Percentiles rank a stretch among this genome's conserved stretches.
phyloP scores from a whole-genome alignment of 2,888 invertebrate genomes.

The Torymus aiolomorphi region DNA sequence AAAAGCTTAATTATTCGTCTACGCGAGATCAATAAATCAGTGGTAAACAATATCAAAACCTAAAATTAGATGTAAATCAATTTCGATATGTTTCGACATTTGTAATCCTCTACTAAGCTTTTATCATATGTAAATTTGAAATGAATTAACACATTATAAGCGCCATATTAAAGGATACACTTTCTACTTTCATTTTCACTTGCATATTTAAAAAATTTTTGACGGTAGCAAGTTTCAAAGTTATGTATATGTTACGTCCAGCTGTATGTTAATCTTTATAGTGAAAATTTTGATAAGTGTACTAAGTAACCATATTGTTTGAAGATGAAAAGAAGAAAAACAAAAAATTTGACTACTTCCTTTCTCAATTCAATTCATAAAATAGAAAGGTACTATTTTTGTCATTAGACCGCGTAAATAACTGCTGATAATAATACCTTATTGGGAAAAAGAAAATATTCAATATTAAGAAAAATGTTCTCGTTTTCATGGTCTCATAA shows the following conservation, averaged over 20 bases:
- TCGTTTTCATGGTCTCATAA: no score
- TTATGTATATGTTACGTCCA: slow-evolving; percentile 4
- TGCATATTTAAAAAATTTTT: background rate
- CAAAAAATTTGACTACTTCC: no score
- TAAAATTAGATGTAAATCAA: slow-evolving; percentile 1
- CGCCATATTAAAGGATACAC: slow-evolving; percentile 28
- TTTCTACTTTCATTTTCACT: slow-evolving; percentile 52
- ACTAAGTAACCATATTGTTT: no score
- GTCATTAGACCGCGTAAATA: no score
- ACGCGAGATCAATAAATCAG: background rate
- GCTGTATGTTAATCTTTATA: no score
- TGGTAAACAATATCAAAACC: background rate
- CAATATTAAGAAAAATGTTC: no score
- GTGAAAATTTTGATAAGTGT: no score
- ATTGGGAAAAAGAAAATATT: no score
- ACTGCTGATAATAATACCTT: no score
- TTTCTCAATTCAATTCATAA: no score
- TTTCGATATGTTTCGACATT: background rate
- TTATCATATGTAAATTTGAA: slow-evolving; percentile 17
- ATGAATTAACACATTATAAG: slow-evolving; percentile 23
- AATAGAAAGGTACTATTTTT: no score
- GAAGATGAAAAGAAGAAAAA: no score
- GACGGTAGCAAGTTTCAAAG: background rate
- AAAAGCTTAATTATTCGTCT: slow-evolving; percentile 13
- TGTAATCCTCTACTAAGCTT: slow-evolving; percentile 7